Conservation (phyloP, 1,140 invertebrate genomes). For the Drusus annulatus region DNA sequence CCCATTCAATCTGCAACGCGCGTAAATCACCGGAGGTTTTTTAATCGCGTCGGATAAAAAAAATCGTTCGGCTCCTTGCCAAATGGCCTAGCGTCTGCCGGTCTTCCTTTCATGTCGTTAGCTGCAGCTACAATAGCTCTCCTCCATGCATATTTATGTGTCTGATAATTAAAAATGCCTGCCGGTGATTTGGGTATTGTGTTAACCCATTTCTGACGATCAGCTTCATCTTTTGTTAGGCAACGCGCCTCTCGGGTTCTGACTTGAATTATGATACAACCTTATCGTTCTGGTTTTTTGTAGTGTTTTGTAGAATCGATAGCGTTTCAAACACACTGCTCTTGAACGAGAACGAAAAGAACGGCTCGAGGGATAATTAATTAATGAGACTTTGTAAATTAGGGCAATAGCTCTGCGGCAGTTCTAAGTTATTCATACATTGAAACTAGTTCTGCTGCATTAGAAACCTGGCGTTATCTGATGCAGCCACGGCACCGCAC, state of each 20-base stretch:
- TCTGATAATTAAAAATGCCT: slow-evolving; percentile 57
- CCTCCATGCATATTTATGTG: slow-evolving; percentile 56
- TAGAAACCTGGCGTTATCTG: slow-evolving; percentile 32
- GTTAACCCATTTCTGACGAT: slow-evolving; percentile 54
- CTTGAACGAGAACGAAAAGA: neutral
- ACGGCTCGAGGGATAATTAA: neutral
- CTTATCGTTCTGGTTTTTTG: neutral
- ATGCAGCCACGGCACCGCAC: slow-evolving; percentile 28
- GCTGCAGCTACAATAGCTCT: slow-evolving; percentile 33
- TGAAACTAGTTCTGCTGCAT: slow-evolving; percentile 42
- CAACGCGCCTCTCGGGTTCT: slow-evolving; percentile 1
- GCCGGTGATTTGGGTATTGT: slow-evolving; percentile 55
- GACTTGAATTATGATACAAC: slow-evolving; percentile 23
- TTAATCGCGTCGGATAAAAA: slow-evolving; percentile 34
- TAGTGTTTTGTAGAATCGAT: neutral
- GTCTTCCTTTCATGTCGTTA: slow-evolving; percentile 34
- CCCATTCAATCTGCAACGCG: slow-evolving; percentile 15
- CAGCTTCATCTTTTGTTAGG: slow-evolving; percentile 40
- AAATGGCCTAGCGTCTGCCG: slow-evolving; percentile 36
- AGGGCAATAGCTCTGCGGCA: slow-evolving; percentile 6
- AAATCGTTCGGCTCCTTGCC: slow-evolving; percentile 39
- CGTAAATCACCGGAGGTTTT: slow-evolving; percentile 40
- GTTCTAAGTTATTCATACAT: slow-evolving; percentile 25
- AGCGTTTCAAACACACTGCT: neutral
- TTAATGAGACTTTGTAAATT: slow-evolving; percentile 5